Evolutionary conservation across 2,113 vertebrate genomes (phyloP), one percentile per base, ranked within the genome.

Genomic region (Bettongia penicillata): DNA sequence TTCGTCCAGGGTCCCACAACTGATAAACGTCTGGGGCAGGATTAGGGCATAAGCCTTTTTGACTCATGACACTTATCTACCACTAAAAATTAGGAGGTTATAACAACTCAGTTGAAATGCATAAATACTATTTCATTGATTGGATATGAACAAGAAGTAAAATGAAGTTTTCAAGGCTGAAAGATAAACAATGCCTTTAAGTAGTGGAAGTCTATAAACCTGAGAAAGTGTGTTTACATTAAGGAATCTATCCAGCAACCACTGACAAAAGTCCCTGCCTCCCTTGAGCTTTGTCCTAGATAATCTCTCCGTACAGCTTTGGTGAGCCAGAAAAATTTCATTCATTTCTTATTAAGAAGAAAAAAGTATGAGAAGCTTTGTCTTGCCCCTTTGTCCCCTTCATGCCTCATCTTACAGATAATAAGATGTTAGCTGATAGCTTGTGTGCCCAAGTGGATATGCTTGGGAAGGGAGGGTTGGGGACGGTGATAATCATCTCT

Each of bases 201-300:
- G 61, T 16, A 37, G 57, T 68, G 28, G 28, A 68, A 68, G 12
- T 68, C 57, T 68, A 37, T 68, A 37, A 52, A 89, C 94, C 94
- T 48, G 1, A 93, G 53, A 93, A 92, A 94, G 8, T 91, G 22
- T 9, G 14, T 91, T 95, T 84, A 94, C 48, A 84, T 93, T 90
- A 51, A 84, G 16, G 49, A 52, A 57, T 91, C 77, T 94, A 25
- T 50, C 0, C 3, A 37, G 10, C 47, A 19, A 25, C 57, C 24
- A 90, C 43, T 96, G 53, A 31, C 2, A 93, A 28, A 84, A 53
- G 31, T 8, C 16, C 22, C 90, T 48, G 50, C 12, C 95, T 14
- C 89, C 16, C 43, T 47, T 47, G 90, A 92, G 8, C 1, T 5
- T 89, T 53, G 9, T 93, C n/a, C 25, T 90, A 90, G 89, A 6